A percentile compares a stretch with the other conserved stretches of the same genome.
Evolutionary conservation across 2,888 invertebrate species (phyloP).

Genomic region (Pherbina coryleti): DNA sequence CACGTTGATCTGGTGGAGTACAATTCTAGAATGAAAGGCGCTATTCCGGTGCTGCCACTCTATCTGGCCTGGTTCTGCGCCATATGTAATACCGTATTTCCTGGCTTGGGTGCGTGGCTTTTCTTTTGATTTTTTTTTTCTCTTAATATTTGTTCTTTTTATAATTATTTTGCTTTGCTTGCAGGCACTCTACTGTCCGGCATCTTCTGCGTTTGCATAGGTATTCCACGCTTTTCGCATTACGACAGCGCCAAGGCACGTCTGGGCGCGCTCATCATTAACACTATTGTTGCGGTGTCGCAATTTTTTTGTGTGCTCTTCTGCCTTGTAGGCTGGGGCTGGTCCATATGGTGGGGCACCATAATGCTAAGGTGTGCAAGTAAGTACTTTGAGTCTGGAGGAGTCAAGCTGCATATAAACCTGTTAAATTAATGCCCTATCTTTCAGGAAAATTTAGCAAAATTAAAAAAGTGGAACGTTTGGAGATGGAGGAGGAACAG

Average conservation of each 20-base stretch:
- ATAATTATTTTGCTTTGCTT: constrained; percentile 51
- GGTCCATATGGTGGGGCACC: constrained; percentile 98
- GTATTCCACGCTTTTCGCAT: constrained; percentile 88
- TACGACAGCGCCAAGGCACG: constrained; percentile 83
- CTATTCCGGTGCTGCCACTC: constrained; percentile 91
- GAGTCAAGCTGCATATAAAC: background rate
- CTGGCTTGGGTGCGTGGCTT: constrained; percentile 77
- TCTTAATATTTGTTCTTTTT: background rate
- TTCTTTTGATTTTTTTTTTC: background rate
- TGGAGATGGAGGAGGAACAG: constrained; percentile 70
- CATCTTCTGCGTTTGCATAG: constrained; percentile 87
- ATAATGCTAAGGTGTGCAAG: constrained; percentile 91
- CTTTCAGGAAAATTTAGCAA: constrained; percentile 76
- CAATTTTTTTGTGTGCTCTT: constrained; percentile 95
- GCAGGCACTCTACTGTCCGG: constrained; percentile 92
- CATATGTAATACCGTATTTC: constrained; percentile 82
- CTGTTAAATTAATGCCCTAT: background rate
- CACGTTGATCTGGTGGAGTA: constrained; percentile 85
- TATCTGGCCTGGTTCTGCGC: constrained; percentile 90
- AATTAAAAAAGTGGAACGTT: constrained; percentile 72
- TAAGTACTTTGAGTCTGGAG: constrained; percentile 70
- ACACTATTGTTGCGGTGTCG: constrained; percentile 86
- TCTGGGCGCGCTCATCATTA: constrained; percentile 86
- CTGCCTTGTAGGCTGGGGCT: constrained; percentile 96
- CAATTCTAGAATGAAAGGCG: constrained; percentile 89